phyloP scores from a whole-genome alignment of 2,113 vertebrate genomes.

The Eonycteris spelaea region DNA sequence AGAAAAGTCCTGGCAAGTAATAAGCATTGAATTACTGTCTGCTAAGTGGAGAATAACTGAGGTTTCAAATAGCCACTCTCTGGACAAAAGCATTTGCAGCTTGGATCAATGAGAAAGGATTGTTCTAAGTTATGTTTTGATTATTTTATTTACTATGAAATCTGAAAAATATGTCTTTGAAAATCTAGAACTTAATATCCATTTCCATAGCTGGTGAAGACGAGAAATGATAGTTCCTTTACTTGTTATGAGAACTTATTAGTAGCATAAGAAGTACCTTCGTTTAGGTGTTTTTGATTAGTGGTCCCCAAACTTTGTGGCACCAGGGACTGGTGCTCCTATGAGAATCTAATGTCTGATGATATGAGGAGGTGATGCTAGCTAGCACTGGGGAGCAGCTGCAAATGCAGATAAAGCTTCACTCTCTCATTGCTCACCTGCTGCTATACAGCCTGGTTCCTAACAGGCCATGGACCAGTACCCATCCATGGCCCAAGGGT shows the following conservation, averaged over 20 bases:
- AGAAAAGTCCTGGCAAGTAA: neutral
- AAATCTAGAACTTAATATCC: neutral
- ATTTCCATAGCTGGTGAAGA: neutral
- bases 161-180: neutral
- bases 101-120: neutral
- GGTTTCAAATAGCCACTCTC: neutral
- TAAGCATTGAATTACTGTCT: constrained; percentile 18
- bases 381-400: too few relatives aligned
- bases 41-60: neutral
- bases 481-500: too few relatives aligned
- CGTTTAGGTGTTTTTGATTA: neutral
- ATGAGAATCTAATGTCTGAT: too few relatives aligned
- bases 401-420: too few relatives aligned
- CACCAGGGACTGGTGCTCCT: too few relatives aligned
- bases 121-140: neutral
- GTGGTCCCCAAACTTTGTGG: too few relatives aligned
- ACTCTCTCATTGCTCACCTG: too few relatives aligned
- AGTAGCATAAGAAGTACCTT: neutral
- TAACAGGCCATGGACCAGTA: too few relatives aligned
- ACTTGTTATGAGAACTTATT: neutral
- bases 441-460: too few relatives aligned
- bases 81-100: neutral
- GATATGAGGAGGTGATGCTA: too few relatives aligned
- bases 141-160: neutral
- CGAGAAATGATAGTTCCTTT: neutral